Percentiles rank a stretch among this genome's conserved stretches.
phyloP scores from a whole-genome alignment of 2,113 vertebrate genomes.

The Prolemur simus region DNA sequence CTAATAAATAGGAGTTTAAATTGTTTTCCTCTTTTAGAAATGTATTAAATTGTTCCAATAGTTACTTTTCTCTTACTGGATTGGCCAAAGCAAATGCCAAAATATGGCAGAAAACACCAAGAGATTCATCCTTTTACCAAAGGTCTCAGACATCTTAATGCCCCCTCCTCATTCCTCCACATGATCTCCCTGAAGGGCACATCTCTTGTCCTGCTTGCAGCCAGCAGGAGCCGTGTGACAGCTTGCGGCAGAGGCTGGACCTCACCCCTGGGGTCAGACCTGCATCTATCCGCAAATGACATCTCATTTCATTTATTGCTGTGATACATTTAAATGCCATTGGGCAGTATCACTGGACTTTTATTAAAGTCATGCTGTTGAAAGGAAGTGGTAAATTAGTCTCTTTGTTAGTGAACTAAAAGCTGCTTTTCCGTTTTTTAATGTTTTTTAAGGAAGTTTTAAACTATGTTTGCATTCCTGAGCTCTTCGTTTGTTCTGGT shows the following conservation, averaged over 20 bases:
- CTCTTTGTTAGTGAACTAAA: not conserved
- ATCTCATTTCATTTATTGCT: not conserved
- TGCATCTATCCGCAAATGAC: not conserved
- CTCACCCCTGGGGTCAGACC: not conserved
- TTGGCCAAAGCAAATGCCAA: not conserved
- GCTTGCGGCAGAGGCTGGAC: not conserved
- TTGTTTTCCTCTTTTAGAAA: not conserved
- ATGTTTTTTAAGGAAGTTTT: not conserved
- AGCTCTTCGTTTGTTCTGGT: not conserved
- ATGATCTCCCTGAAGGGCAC: not conserved
- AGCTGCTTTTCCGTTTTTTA: not conserved
- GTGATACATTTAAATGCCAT: not conserved
- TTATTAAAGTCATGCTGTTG: not conserved
- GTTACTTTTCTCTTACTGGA: not conserved
- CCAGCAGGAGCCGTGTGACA: not conserved
- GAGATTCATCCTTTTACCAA: not conserved
- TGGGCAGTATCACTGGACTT: not conserved
- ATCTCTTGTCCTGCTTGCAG: not conserved
- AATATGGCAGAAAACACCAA: not conserved
- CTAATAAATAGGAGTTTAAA: not conserved
- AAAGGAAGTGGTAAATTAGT: not conserved
- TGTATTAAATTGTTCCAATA: not conserved
- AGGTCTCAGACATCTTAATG: not conserved
- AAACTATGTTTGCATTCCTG: not conserved
- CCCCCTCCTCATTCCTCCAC: not conserved